These are phyloP conservation scores for Gnathonemus echidnorhynchus DNA, from an alignment of 2,113 vertebrate species.

Conservation along the genomic window DNA sequence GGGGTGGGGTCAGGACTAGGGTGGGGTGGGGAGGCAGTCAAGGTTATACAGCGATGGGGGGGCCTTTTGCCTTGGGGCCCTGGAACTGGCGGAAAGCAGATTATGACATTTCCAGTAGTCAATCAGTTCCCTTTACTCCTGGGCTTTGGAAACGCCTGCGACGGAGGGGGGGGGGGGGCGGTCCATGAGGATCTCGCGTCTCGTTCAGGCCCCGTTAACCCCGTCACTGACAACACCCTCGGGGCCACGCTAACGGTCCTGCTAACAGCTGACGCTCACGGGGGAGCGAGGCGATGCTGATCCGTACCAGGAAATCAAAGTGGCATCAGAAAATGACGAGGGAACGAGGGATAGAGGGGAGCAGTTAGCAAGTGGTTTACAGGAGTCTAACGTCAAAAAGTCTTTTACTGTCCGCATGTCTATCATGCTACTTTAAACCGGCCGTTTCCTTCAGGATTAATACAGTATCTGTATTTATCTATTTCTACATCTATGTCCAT, in stretches of 20 bases:
- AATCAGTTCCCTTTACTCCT: constrained; percentile 12
- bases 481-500: background rate
- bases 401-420: background rate
- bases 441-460: background rate
- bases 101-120: constrained; percentile 24
- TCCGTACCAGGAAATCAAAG: background rate
- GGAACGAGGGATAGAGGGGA: background rate
- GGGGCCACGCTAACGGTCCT: constrained; percentile 34
- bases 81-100: constrained; percentile 9
- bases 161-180: background rate
- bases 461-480: background rate
- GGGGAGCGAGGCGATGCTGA: background rate
- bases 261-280: constrained; percentile 33
- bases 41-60: background rate
- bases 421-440: background rate
- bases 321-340: background rate
- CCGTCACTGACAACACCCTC: constrained; percentile 32
- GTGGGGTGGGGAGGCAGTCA: background rate
- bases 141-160: constrained; percentile 2
- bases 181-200: background rate
- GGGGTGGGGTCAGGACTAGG: background rate
- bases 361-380: background rate
- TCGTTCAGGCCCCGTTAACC: background rate
- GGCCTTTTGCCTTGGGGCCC: constrained; percentile 10
- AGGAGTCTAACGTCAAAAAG: background rate